Conservation (phyloP, 2,888 invertebrate species). For the Ochlodes sylvanus region DNA sequence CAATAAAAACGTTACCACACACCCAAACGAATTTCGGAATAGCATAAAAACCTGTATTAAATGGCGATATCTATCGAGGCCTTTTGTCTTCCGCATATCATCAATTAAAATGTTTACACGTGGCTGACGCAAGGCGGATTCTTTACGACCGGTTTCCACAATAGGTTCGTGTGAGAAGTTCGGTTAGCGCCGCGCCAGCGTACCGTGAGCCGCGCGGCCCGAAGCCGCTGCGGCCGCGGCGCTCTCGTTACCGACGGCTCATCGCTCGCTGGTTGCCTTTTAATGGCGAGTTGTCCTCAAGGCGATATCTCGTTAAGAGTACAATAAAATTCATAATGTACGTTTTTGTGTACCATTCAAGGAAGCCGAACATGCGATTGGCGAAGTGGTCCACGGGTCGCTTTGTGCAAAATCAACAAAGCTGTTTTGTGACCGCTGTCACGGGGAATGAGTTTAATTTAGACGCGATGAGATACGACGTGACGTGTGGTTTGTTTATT, state of each 20-base stretch:
- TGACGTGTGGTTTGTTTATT: conserved; percentile 5
- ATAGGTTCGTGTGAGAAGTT: conserved; percentile 73
- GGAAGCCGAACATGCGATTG: conserved; percentile 55
- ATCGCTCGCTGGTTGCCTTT: conserved; percentile 57
- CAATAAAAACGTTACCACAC: conserved; percentile 13
- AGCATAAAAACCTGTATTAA: conserved; percentile 57
- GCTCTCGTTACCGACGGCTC: conserved; percentile 47
- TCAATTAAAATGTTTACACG: conserved; percentile 83
- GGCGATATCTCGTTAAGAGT: conserved; percentile 74
- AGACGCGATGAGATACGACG: conserved; percentile 5
- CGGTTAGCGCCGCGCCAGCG: conserved; percentile 68
- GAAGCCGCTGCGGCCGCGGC: conserved; percentile 6
- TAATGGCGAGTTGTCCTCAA: conserved; percentile 70
- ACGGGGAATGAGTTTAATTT: conserved; percentile 38
- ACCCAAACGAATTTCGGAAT: conserved; percentile 20
- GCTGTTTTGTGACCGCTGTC: conserved; percentile 35
- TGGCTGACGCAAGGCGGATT: conserved; percentile 78
- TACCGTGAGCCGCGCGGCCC: conserved; percentile 58
- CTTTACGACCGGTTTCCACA: conserved; percentile 73
- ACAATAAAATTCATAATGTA: conserved; percentile 74
- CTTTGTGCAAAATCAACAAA: conserved; percentile 42
- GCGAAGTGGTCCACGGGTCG: conserved; percentile 32
- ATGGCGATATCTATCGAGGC: conserved; percentile 62
- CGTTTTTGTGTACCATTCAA: conserved; percentile 77
- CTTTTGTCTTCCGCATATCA: conserved; percentile 80